Percentiles rank a stretch among this genome's conserved stretches.
These are phyloP conservation scores for Hirtodrosophila histrioides DNA, from an alignment of 2,888 invertebrate genomes.

Conservation along the genomic window DNA sequence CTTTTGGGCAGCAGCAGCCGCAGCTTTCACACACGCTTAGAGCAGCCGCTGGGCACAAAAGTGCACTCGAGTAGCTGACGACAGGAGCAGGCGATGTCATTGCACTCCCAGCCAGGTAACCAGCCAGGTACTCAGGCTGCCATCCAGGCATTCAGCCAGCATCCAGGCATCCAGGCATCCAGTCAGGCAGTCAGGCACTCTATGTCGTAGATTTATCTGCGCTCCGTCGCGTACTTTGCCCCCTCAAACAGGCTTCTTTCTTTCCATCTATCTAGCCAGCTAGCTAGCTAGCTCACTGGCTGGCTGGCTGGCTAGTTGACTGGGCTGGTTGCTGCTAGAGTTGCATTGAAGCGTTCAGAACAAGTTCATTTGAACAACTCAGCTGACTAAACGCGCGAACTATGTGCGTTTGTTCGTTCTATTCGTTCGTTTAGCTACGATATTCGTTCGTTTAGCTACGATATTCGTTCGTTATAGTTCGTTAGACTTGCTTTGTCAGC, in stretches of 20 bases:
- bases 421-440: no score
- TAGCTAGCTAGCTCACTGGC: slow-evolving; percentile 10
- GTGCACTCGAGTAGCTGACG: slow-evolving; percentile 8
- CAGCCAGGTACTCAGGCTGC: slow-evolving; percentile 18
- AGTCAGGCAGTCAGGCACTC: slow-evolving; percentile 17
- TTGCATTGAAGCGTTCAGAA: no score
- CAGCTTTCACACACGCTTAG: slow-evolving; percentile 30
- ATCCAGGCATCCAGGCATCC: no score
- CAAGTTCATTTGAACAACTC: no score
- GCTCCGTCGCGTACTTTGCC: slow-evolving; percentile 65
- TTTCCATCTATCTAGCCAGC: slow-evolving; percentile 29
- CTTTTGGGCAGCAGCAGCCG: slow-evolving; percentile 43
- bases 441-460: no score
- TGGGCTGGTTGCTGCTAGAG: neutral
- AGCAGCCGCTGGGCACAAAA: slow-evolving; percentile 26
- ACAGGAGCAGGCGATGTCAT: slow-evolving; percentile 62
- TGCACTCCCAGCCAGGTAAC: slow-evolving; percentile 49
- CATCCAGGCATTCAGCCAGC: no score
- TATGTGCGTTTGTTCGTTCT: no score
- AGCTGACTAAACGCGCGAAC: no score
- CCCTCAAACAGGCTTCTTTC: slow-evolving; percentile 58
- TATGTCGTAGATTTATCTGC: slow-evolving; percentile 67
- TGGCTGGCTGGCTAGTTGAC: slow-evolving; percentile 4
- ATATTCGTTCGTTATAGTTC: no score
- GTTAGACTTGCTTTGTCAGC: no score